Evolutionary conservation across 2,113 vertebrate species (phyloP).

Genomic region (Alexandromys fortis): DNA sequence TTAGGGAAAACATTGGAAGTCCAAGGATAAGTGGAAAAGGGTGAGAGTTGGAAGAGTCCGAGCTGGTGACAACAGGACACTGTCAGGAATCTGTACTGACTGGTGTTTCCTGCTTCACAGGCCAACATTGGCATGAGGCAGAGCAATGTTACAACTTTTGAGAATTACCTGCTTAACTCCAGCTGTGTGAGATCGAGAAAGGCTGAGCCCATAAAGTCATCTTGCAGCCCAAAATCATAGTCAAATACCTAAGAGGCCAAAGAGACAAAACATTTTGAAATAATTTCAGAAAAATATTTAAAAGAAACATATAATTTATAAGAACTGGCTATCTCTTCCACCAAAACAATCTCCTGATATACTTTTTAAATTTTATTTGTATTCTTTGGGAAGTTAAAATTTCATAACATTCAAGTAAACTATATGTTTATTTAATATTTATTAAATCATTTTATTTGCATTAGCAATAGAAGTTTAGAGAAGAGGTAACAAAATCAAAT

Average conservation of each 20-base stretch:
- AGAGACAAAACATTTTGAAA: conserved; percentile 24
- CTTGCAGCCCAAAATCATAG: conserved; percentile 98
- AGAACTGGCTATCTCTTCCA: conserved; percentile 1
- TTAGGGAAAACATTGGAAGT: neutral
- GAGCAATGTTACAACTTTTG: neutral
- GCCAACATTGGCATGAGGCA: neutral
- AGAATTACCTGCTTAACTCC: conserved; percentile 92
- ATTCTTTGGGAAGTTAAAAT: neutral
- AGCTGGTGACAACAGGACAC: neutral
- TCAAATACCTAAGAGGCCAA: conserved; percentile 93
- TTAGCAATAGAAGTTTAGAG: neutral
- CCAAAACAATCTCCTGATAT: neutral
- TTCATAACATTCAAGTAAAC: neutral
- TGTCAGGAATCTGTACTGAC: neutral
- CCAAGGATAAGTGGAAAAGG: neutral
- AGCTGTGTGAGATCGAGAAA: conserved; percentile 94
- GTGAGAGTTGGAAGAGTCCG: neutral
- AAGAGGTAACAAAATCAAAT: conserved; percentile 18
- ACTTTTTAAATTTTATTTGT: neutral
- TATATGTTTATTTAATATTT: conserved; percentile 29
- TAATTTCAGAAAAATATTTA: neutral
- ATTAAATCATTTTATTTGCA: neutral
- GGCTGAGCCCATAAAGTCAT: conserved; percentile 98
- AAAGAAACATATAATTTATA: neutral
- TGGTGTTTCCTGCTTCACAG: neutral